phyloP scores from a whole-genome alignment of 2,797 vertebrate species.

The Diceros bicornis region DNA sequence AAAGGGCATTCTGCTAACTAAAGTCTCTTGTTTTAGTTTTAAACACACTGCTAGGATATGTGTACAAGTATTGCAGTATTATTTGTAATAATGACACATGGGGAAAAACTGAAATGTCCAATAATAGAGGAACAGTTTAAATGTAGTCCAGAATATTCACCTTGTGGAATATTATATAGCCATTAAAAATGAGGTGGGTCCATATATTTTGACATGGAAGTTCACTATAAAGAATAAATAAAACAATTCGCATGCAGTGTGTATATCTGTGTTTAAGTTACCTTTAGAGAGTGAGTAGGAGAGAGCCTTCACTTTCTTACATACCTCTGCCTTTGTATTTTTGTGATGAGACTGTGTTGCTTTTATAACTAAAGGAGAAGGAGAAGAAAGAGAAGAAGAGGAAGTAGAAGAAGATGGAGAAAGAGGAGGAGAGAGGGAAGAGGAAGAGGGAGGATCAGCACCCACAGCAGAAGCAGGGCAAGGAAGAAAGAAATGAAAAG shows the following conservation, averaged over 20 bases:
- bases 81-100: background rate
- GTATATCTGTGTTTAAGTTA: background rate
- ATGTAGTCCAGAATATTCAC: background rate
- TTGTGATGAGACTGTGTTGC: background rate
- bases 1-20: background rate
- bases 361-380: background rate
- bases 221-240: background rate
- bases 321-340: background rate
- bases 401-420: background rate
- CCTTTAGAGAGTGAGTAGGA: background rate
- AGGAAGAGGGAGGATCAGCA: background rate
- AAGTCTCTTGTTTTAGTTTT: conserved; percentile 52
- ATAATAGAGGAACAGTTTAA: background rate
- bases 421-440: background rate
- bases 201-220: background rate
- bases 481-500: background rate
- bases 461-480: background rate
- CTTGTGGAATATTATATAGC: background rate
- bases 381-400: no score
- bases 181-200: background rate
- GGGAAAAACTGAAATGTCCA: background rate
- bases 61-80: background rate
- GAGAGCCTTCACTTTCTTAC: background rate
- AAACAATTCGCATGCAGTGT: background rate
- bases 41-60: background rate